Conservation (phyloP, 2,888 invertebrate species). For the Torymus tubicola region DNA sequence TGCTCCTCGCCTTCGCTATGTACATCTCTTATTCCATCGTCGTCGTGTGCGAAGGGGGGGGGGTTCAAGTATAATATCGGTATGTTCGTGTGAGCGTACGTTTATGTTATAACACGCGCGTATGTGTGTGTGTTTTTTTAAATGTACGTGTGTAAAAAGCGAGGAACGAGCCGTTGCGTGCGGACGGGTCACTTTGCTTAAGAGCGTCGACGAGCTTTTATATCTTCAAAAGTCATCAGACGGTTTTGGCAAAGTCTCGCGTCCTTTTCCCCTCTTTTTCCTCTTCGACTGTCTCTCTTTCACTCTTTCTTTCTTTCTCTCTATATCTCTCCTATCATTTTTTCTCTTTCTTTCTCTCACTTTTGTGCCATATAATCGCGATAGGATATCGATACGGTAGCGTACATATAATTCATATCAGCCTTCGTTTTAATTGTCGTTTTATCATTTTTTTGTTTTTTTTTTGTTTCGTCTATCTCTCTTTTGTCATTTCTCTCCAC, state of each 20-base stretch:
- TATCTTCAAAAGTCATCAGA: not conserved
- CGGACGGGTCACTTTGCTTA: no score
- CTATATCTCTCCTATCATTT: not conserved
- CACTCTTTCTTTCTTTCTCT: not conserved
- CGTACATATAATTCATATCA: slow-evolving; percentile 19
- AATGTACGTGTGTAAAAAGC: no score
- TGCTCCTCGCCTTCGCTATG: not conserved
- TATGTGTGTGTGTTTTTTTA: no score
- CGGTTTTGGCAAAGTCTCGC: slow-evolving; percentile 37
- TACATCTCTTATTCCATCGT: not conserved
- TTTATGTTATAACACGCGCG: no score
- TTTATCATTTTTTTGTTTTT: not conserved
- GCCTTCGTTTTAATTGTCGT: not conserved
- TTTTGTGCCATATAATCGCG: no score
- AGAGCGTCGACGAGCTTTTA: no score
- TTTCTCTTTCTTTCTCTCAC: not conserved
- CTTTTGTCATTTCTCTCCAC: no score
- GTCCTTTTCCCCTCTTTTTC: not conserved
- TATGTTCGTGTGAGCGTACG: no score
- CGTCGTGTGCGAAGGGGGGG: no score
- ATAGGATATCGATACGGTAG: not conserved
- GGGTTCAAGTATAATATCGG: no score
- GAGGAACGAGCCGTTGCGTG: no score
- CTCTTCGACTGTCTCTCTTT: slow-evolving; percentile 9
- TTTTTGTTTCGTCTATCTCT: no score